Evolutionary conservation across 92 coral and sea anemone species (phyloP).

Genomic region (Pocillopora grandis): DNA sequence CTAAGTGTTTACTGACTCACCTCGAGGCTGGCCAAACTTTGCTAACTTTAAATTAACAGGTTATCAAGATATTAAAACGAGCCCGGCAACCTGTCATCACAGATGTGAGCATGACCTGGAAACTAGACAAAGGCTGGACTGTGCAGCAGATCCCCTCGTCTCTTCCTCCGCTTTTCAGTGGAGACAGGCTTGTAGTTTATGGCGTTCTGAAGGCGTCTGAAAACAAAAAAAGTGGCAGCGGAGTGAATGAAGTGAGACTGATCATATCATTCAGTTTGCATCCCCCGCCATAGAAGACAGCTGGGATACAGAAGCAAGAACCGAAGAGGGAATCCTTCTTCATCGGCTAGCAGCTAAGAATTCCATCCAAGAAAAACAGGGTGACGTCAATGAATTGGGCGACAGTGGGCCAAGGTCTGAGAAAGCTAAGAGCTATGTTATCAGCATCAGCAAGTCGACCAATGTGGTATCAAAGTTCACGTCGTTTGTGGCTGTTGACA

Average conservation of each 20-base stretch:
- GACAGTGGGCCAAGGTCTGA: constrained; percentile 12
- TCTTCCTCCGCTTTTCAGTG: neutral
- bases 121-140: neutral
- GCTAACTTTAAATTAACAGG: neutral
- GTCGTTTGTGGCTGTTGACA: constrained; percentile 82
- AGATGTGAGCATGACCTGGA: neutral
- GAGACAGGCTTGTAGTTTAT: neutral
- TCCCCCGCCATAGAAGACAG: constrained; percentile 15
- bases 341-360: constrained; percentile 78
- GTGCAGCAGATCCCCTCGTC: neutral
- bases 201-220: neutral
- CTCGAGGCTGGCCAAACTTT: no score
- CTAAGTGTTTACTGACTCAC: no score
- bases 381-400: constrained; percentile 14
- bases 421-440: constrained; percentile 26
- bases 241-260: neutral
- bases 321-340: constrained; percentile 21
- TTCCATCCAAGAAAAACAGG: constrained; percentile 65
- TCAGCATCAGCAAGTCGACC: constrained; percentile 69
- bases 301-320: constrained; percentile 6
- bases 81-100: neutral
- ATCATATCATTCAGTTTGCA: constrained; percentile 38
- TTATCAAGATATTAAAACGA: neutral
- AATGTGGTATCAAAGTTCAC: constrained; percentile 76
- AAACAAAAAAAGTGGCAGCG: no score